Conservation (phyloP, 2,797 vertebrate species). For the Periparus ater region DNA sequence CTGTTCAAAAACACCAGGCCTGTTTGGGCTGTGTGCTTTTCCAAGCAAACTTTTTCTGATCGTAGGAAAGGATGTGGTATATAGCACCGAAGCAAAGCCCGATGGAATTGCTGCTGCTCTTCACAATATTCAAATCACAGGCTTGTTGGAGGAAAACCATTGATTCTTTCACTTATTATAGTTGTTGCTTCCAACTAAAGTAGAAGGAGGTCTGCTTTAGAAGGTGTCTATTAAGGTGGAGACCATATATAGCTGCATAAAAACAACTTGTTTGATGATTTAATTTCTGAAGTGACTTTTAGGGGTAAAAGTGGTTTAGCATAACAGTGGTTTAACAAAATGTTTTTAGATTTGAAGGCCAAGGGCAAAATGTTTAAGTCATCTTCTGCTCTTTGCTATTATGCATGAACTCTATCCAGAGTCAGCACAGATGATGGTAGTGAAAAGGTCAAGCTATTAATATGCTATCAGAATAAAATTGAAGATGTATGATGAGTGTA, state of each 20-base stretch:
- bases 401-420: neutral
- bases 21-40: neutral
- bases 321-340: neutral
- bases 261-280: neutral
- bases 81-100: neutral
- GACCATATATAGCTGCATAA: neutral
- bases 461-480: constrained; percentile 16
- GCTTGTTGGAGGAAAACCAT: neutral
- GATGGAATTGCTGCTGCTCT: neutral
- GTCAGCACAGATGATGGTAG: neutral
- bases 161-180: neutral
- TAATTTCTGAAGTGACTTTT: neutral
- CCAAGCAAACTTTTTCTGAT: fast-evolving
- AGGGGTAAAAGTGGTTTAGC: neutral
- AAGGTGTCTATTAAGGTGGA: neutral
- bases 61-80: neutral
- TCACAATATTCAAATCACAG: neutral
- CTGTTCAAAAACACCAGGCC: neutral
- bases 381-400: neutral
- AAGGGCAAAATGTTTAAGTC: neutral
- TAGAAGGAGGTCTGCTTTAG: neutral
- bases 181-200: neutral
- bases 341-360: neutral
- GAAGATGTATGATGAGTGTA: neutral
- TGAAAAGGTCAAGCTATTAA: constrained; percentile 45